A percentile compares a stretch with the other conserved stretches of the same genome.
These are phyloP conservation scores for Oxycera nigricornis DNA, from an alignment of 2,888 invertebrate species.

Conservation along the genomic window DNA sequence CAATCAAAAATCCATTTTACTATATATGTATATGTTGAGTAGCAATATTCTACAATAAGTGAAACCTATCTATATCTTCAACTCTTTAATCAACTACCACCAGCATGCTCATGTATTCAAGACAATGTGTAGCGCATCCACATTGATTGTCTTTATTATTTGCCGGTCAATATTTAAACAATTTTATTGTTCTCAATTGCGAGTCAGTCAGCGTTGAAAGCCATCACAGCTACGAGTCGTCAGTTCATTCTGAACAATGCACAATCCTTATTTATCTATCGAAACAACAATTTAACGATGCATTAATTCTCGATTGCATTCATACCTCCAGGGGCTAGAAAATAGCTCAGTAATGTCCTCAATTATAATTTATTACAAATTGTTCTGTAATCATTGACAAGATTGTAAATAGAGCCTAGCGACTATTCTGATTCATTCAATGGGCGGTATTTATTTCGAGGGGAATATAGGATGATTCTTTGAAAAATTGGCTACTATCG, in stretches of 20 bases:
- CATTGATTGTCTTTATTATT: background rate
- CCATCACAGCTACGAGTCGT: background rate
- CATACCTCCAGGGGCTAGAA: background rate
- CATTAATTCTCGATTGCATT: background rate
- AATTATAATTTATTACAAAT: constrained; percentile 10
- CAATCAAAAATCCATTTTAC: too few relatives aligned
- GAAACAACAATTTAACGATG: background rate
- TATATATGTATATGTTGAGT: too few relatives aligned
- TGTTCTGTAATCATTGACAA: background rate
- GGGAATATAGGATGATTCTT: too few relatives aligned
- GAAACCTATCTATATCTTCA: too few relatives aligned
- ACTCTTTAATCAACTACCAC: too few relatives aligned
- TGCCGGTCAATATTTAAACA: background rate
- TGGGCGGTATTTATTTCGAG: too few relatives aligned
- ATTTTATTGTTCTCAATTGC: background rate
- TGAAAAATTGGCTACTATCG: too few relatives aligned
- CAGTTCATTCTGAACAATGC: background rate
- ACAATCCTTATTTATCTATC: background rate
- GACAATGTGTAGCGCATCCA: too few relatives aligned
- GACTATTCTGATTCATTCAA: too few relatives aligned
- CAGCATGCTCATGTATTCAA: too few relatives aligned
- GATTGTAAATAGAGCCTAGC: background rate
- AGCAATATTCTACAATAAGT: too few relatives aligned
- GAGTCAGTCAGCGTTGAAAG: background rate
- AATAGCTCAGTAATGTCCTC: background rate